These are phyloP conservation scores for Amphiura filiformis DNA, from an alignment of 35 echinoderm and acorn worm genomes.

Conservation along the genomic window DNA sequence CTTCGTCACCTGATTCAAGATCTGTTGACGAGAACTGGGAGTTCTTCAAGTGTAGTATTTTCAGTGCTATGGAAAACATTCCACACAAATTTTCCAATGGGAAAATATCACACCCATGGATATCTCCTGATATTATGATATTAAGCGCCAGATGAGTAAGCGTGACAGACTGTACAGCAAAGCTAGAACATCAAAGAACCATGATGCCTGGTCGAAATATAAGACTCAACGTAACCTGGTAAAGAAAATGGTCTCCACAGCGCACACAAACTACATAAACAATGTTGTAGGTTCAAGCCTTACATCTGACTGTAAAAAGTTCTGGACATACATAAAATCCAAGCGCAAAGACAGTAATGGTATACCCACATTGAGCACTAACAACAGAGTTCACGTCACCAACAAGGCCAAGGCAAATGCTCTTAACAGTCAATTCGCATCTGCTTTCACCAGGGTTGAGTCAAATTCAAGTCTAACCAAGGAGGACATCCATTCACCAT, in stretches of 20 bases:
- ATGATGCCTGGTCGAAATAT: background rate
- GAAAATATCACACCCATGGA: constrained; percentile 6
- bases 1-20: background rate
- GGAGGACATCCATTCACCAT: background rate
- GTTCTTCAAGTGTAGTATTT: background rate
- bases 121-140: background rate
- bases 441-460: background rate
- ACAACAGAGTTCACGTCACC: background rate
- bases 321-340: background rate
- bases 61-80: background rate
- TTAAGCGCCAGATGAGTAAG: background rate
- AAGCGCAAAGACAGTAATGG: background rate
- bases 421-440: background rate
- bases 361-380: background rate
- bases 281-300: background rate
- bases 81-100: background rate
- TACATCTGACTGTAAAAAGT: background rate
- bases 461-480: background rate
- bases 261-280: background rate
- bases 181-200: background rate
- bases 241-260: background rate
- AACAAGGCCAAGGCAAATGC: background rate
- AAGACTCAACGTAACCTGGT: background rate
- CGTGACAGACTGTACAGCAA: background rate
- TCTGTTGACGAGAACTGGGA: background rate